Base-by-base conservation (phyloP, 1,140 invertebrate species). In the Papilio polyxenes region DNA sequence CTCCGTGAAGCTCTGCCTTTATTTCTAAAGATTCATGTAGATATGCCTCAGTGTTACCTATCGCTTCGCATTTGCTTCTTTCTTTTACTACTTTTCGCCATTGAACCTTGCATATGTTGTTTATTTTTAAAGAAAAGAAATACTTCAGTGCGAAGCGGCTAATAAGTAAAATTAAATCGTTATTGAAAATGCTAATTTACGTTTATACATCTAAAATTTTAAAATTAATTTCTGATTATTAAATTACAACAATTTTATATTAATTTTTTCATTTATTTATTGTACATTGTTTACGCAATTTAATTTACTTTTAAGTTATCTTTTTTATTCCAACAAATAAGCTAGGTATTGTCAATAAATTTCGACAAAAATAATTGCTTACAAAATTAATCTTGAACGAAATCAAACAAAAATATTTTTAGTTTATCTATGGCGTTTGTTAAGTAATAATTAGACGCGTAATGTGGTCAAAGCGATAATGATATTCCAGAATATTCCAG, bases 191-290 rank as follows among this genome's bases (percentile, higher is more conserved):
- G 65, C 13, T 72, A 10, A 15, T 72, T 72, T 72, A 37, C 31
- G 65, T 72, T 37, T 72, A 72, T 72, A 15, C 65, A 37, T 72
- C 65, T 37, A 72, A 72, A 72, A 13, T 72, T 72, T 72, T 72
- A 72, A 72, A 13, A 13, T 72, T 72, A 37, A 72, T 72, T 72
- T 72, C 65, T 72, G 65, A 72, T 72, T 72, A 37, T 72, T 72
- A 72, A 72, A 72, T 72, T 37, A 72, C 11, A 37, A 37, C 31
- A 37, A 72, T 72, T 72, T 72, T 20, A 62, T 72, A 31, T 13
- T 72, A 10, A 4, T 59, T 59, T 9, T 59, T 59, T 59, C 8
- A 59, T 59, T 59, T 59, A 59, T 15, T 56, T 31, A 5, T 69
- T 3, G 13, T 53, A 23, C 4, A 65, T 9, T 13, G 20, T 31